These are phyloP conservation scores for Phasianus colchicus DNA, from an alignment of 2,113 vertebrate species.

Conservation along the genomic window DNA sequence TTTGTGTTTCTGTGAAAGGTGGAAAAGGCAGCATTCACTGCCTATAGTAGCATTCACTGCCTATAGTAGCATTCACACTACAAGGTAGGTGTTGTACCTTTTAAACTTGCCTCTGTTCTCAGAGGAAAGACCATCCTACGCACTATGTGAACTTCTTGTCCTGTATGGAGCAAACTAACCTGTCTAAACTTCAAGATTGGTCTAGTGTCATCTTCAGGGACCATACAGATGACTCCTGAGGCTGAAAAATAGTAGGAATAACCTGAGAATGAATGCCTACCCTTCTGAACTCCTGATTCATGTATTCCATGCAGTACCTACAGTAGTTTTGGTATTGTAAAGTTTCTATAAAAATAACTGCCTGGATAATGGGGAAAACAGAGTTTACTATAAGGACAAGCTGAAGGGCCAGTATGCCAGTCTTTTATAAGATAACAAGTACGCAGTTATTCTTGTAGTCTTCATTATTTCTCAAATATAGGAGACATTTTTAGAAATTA, in stretches of 20 bases:
- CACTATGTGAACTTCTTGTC: background rate
- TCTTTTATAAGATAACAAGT: background rate
- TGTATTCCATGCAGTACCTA: fast-evolving
- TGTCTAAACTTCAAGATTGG: background rate
- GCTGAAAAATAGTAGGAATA: background rate
- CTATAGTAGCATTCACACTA: background rate
- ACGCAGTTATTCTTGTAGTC: background rate
- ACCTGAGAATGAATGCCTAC: background rate
- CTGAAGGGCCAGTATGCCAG: background rate
- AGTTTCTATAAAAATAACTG: background rate
- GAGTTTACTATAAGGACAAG: background rate
- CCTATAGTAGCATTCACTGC: background rate
- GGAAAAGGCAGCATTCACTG: fast-evolving
- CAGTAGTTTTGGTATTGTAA: background rate
- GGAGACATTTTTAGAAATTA: background rate
- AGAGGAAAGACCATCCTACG: background rate
- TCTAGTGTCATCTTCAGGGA: background rate
- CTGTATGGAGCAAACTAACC: background rate
- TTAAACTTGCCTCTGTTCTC: background rate
- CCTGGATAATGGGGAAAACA: fast-evolving
- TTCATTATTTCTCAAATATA: background rate
- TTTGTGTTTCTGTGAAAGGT: background rate
- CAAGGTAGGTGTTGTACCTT: background rate
- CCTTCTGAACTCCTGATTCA: background rate
- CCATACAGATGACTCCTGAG: background rate